Percentiles rank a stretch among this genome's conserved stretches.
phyloP scores from a whole-genome alignment of 2,113 vertebrate species.

The Dryoscopus gambensis region DNA sequence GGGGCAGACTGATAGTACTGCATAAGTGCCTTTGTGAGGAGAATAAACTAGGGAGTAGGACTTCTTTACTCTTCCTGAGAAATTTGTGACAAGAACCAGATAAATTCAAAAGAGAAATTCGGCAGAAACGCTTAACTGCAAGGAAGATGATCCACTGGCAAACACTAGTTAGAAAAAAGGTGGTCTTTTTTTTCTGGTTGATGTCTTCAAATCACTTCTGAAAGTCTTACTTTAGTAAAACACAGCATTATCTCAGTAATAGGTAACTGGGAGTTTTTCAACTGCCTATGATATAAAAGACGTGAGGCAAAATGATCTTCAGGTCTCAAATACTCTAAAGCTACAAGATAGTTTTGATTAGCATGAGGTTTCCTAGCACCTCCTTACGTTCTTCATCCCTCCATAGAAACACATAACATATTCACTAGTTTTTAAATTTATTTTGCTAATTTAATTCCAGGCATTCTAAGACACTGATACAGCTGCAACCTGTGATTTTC shows the following conservation, averaged over 20 bases:
- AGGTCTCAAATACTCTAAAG: background rate
- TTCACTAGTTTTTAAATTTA: background rate
- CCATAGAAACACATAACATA: background rate
- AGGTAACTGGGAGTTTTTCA: background rate
- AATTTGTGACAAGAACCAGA: background rate
- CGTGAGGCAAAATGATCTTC: background rate
- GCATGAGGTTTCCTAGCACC: background rate
- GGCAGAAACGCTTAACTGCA: background rate
- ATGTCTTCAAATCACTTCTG: background rate
- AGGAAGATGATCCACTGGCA: background rate
- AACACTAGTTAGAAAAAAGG: background rate
- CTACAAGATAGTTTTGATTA: background rate
- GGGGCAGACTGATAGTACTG: background rate
- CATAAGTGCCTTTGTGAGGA: background rate
- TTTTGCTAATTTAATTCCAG: background rate
- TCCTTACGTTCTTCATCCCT: background rate
- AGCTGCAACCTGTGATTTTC: background rate
- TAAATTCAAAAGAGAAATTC: background rate
- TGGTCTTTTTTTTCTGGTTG: background rate
- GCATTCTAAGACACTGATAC: background rate
- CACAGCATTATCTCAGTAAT: background rate
- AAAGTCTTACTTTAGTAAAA: background rate
- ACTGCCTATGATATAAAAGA: background rate
- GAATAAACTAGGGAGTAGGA: background rate
- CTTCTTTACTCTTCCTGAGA: background rate